A percentile compares a stretch with the other conserved stretches of the same genome.
Evolutionary conservation across 2,797 vertebrate genomes (phyloP).

Genomic region (Lacerta bilineata): DNA sequence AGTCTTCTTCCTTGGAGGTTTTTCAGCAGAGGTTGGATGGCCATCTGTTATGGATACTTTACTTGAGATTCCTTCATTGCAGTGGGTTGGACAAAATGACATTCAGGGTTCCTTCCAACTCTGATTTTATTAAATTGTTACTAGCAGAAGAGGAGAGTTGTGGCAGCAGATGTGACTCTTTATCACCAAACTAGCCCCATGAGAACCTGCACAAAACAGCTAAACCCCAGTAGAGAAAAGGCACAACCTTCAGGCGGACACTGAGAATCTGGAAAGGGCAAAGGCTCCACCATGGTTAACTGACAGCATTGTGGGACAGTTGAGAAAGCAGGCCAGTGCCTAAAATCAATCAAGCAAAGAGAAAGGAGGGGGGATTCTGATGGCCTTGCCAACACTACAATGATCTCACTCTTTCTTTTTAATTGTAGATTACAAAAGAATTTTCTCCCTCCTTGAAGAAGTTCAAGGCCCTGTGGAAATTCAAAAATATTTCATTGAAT

Average conservation of each 20-base stretch:
- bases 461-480: slow-evolving; percentile 91
- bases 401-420: slow-evolving; percentile 23
- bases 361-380: not conserved
- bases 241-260: not conserved
- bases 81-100: too few relatives aligned
- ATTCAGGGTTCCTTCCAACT: too few relatives aligned
- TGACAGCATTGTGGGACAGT: not conserved
- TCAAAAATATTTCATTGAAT: slow-evolving; percentile 95
- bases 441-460: slow-evolving; percentile 91
- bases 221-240: not conserved
- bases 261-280: not conserved
- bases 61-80: too few relatives aligned
- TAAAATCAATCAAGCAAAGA: too few relatives aligned
- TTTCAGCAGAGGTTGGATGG: too few relatives aligned
- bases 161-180: not conserved
- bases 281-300: not conserved
- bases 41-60: too few relatives aligned
- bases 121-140: not conserved
- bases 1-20: too few relatives aligned
- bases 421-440: slow-evolving; percentile 88
- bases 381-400: not conserved
- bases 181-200: too few relatives aligned
- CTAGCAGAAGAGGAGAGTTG: not conserved
- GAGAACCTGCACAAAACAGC: not conserved
- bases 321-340: too few relatives aligned